phyloP scores from a whole-genome alignment of 2,888 invertebrate genomes.

The Theretra japonica region DNA sequence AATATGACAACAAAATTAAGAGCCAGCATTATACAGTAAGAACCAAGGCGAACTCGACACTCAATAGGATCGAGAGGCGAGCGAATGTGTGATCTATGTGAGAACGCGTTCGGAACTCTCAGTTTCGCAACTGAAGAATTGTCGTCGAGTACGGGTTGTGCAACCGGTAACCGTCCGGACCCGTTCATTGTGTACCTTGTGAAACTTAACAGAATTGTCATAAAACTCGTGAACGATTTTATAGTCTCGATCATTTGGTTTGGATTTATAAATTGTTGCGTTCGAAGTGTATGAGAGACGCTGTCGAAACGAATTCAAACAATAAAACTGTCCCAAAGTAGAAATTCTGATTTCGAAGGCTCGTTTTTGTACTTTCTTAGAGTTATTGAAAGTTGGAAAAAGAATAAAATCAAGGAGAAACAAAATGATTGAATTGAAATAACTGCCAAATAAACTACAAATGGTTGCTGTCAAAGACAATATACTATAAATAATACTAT shows the following conservation, averaged over 20 bases:
- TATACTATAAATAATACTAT: too few species aligned
- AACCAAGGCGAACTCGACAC: neutral
- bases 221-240: slow-evolving; percentile 5
- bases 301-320: too few species aligned
- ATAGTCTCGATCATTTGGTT: neutral
- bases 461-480: too few species aligned
- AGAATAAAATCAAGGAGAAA: too few species aligned
- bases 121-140: slow-evolving; percentile 66
- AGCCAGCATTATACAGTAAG: neutral
- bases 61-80: slow-evolving; percentile 46
- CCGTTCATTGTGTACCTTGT: slow-evolving; percentile 54
- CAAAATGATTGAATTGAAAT: too few species aligned
- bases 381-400: too few species aligned
- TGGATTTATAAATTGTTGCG: neutral
- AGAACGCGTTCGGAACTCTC: slow-evolving; percentile 50
- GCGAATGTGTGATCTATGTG: slow-evolving; percentile 64
- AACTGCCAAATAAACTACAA: too few species aligned
- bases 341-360: too few species aligned
- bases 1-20: too few species aligned
- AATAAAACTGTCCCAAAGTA: too few species aligned
- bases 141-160: slow-evolving; percentile 59
- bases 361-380: too few species aligned
- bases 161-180: slow-evolving; percentile 55
- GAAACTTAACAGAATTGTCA: slow-evolving; percentile 43
- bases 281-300: too few species aligned